Percentiles rank a stretch among this genome's conserved stretches.
These are phyloP conservation scores for Anguilla rostrata DNA, from an alignment of 2,113 vertebrate genomes.

Conservation along the genomic window DNA sequence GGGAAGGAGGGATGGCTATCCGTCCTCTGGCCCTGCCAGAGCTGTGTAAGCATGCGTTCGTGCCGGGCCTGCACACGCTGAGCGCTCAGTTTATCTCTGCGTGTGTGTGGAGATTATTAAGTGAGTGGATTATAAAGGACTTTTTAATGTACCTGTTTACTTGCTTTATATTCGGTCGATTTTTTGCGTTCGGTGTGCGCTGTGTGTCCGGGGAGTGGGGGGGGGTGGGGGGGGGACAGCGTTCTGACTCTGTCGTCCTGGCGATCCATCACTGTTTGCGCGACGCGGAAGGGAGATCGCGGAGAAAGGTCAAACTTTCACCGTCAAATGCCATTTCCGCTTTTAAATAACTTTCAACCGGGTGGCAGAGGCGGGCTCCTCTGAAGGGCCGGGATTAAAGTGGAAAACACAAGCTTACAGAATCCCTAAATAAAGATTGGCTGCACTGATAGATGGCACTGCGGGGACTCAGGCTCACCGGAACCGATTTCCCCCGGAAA, in stretches of 20 bases:
- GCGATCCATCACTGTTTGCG: constrained; percentile 47
- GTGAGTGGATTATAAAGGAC: no score
- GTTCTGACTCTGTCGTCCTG: constrained; percentile 6
- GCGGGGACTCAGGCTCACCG: background rate
- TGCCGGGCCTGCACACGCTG: background rate
- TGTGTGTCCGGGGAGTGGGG: background rate
- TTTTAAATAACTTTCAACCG: constrained; percentile 54
- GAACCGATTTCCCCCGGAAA: constrained; percentile 23
- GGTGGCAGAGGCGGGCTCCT: constrained; percentile 36
- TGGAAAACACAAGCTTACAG: constrained; percentile 17
- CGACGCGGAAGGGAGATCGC: constrained; percentile 41
- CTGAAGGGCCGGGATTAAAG: constrained; percentile 40
- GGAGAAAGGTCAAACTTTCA: constrained; percentile 51
- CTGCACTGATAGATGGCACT: constrained; percentile 34
- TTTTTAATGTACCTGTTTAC: background rate
- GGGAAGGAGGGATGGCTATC: background rate
- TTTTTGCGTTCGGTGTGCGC: background rate
- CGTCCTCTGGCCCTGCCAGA: background rate
- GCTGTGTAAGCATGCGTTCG: background rate
- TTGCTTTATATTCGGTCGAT: background rate
- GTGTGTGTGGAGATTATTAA: background rate
- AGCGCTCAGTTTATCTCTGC: background rate
- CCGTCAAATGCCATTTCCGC: constrained; percentile 51
- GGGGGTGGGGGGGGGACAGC: background rate
- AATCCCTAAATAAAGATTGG: constrained; percentile 40